A percentile compares a stretch with the other conserved stretches of the same genome.
phyloP scores from a whole-genome alignment of 2,888 invertebrate genomes.

The Itoplectis maculator region DNA sequence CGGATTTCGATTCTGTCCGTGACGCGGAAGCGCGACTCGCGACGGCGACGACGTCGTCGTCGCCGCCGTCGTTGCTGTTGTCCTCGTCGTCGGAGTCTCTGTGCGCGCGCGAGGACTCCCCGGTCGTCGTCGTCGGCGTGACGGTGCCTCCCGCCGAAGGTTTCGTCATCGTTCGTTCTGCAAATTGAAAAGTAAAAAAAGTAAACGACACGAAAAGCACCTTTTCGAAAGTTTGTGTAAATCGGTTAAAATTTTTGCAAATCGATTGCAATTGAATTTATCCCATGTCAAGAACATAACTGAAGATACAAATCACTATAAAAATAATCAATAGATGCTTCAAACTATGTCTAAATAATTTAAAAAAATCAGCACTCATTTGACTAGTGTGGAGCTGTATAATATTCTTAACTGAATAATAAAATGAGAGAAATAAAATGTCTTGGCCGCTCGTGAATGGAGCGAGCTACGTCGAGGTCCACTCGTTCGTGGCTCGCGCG shows the following conservation, averaged over 20 bases:
- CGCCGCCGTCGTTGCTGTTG: constrained; percentile 53
- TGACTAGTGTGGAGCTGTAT: too few species aligned
- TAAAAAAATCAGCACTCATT: too few species aligned
- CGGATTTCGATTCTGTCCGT: constrained; percentile 74
- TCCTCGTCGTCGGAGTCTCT: constrained; percentile 36
- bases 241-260: too few species aligned
- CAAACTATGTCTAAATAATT: constrained; percentile 1
- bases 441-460: background rate
- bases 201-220: too few species aligned
- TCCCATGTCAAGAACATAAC: too few species aligned
- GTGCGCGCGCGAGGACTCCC: constrained; percentile 54
- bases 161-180: constrained; percentile 77
- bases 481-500: constrained; percentile 7
- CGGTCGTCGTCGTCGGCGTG: constrained; percentile 74
- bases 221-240: too few species aligned
- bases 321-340: too few species aligned
- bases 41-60: constrained; percentile 46
- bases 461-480: constrained; percentile 13
- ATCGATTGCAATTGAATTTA: too few species aligned
- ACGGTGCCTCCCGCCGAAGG: constrained; percentile 80
- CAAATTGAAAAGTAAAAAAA: constrained; percentile 37
- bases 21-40: constrained; percentile 54
- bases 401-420: too few species aligned
- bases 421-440: background rate
- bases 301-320: too few species aligned